phyloP scores from a whole-genome alignment of 2,888 invertebrate species.

The Tryphoninae sp. region DNA sequence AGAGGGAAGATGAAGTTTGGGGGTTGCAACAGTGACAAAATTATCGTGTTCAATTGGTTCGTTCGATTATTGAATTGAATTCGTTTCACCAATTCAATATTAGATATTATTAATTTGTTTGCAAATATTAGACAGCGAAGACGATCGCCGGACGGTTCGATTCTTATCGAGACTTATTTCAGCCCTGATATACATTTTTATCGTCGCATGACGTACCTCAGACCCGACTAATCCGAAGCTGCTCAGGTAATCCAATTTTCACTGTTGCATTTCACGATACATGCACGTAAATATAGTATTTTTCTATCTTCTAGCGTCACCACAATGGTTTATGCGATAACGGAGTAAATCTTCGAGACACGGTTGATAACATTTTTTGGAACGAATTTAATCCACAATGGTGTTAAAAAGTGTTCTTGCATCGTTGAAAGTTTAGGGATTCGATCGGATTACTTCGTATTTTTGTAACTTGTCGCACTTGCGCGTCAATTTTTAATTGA shows the following conservation, averaged over 20 bases:
- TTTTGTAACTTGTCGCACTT: neutral
- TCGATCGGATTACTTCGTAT: neutral
- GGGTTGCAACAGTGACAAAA: neutral
- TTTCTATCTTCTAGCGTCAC: neutral
- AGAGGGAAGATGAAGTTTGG: no score
- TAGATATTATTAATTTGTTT: neutral
- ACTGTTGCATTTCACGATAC: conserved; percentile 53
- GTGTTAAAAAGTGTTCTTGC: conserved; percentile 25
- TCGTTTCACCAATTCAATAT: neutral
- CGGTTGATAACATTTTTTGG: conserved; percentile 27
- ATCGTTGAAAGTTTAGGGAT: conserved; percentile 25
- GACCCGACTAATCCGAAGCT: conserved; percentile 32
- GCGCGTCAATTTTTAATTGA: no score
- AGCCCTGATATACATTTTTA: neutral
- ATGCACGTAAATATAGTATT: conserved; percentile 18
- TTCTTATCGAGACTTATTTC: neutral
- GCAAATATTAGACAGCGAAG: neutral
- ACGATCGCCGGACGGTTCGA: conserved; percentile 9
- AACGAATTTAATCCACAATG: conserved; percentile 41
- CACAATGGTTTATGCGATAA: conserved; percentile 30
- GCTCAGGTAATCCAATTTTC: conserved; percentile 60
- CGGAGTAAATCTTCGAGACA: conserved; percentile 26
- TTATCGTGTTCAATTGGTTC: neutral
- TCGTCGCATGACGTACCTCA: conserved; percentile 45
- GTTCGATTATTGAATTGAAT: no score